Evolutionary conservation across 2,113 vertebrate genomes (phyloP), one percentile per base, ranked within the genome.

Genomic region (Nothobranchius kuhntae): DNA sequence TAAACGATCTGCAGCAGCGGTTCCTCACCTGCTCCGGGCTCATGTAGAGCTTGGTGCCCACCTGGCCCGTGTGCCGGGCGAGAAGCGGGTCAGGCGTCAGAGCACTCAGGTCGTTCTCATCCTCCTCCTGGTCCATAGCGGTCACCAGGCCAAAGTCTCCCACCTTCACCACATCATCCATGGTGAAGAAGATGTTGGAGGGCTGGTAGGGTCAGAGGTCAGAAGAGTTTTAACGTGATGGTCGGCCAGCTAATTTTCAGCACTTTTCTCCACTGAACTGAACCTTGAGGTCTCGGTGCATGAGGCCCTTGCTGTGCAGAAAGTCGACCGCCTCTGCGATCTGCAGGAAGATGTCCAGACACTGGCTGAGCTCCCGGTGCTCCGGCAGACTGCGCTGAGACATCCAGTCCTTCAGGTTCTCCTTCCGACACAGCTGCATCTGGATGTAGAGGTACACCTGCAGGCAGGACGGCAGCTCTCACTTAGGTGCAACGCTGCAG

Each of bases 391-490:
- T 94, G 24, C 96, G 93, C 64, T 93, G 89, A 59, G 90, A 94
- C 96, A 99, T 95, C 98, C 98, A 99, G 94, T 99, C 98, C 80
- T 99, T 99, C 52, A 99, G 94, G 87, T 97, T 99, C 86, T 99
- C 98, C 71, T 99, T 99, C 52, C 96, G 76, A 86, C 98, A 99
- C 48, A 99, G 94, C 88, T 99, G 98, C 98, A 99, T 99, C 91
- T 99, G 98, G 75, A 99, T 99, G 88, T 99, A 99, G 71, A 99
- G 92, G 76, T 98, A 98, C 47, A 99, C 92, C 90, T 91, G 80
- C n/a, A 61, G 58, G 61, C 4, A 4, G 21, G 40, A 21, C 21
- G 21, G 21, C 21, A 21, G 21, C 21, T 21, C 21, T 21, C 21
- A 21, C 21, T 21, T 21, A 21, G 21, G 21, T 21, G 21, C 21